phyloP scores from a whole-genome alignment of 2,888 invertebrate species.

The Ischnus inquisitorius region DNA sequence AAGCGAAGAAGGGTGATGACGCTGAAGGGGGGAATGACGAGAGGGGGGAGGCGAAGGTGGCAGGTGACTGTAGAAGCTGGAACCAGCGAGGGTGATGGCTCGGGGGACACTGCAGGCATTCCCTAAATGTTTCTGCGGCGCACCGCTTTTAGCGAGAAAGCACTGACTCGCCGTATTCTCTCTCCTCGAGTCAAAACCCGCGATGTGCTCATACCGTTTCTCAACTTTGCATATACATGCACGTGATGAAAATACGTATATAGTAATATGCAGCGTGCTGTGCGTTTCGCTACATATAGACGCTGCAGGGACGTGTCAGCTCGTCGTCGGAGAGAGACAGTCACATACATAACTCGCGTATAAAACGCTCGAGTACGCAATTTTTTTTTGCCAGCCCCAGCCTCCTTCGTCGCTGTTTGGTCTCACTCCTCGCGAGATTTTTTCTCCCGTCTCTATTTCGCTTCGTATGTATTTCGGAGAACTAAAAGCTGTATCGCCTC shows the following conservation, averaged over 20 bases:
- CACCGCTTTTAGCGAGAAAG: conserved; percentile 74
- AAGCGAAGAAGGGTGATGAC: conserved; percentile 1
- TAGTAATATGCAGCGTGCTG: not conserved
- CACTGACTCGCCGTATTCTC: conserved; percentile 47
- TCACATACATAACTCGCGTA: conserved; percentile 14
- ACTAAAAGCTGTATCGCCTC: conserved; percentile 52
- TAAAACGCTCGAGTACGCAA: conserved; percentile 50
- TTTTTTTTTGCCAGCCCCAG: conserved; percentile 52
- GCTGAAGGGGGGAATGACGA: conserved; percentile 16
- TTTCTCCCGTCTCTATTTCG: conserved; percentile 29
- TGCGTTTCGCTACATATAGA: not conserved
- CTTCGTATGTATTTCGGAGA: conserved; percentile 23
- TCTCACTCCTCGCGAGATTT: conserved; percentile 24
- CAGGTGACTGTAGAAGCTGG: conserved; percentile 41
- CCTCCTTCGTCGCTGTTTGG: conserved; percentile 14
- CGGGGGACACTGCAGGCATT: conserved; percentile 66
- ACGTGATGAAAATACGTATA: conserved; percentile 10
- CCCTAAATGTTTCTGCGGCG: conserved; percentile 73
- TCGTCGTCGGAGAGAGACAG: conserved; percentile 7
- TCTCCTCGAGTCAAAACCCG: not conserved
- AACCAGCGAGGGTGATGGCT: conserved; percentile 38
- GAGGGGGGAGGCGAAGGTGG: conserved; percentile 49
- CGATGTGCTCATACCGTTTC: conserved; percentile 29
- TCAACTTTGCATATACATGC: conserved; percentile 10
- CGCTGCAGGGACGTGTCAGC: not conserved